phyloP scores from a whole-genome alignment of 2,888 invertebrate genomes.

The Anticlea derivata region DNA sequence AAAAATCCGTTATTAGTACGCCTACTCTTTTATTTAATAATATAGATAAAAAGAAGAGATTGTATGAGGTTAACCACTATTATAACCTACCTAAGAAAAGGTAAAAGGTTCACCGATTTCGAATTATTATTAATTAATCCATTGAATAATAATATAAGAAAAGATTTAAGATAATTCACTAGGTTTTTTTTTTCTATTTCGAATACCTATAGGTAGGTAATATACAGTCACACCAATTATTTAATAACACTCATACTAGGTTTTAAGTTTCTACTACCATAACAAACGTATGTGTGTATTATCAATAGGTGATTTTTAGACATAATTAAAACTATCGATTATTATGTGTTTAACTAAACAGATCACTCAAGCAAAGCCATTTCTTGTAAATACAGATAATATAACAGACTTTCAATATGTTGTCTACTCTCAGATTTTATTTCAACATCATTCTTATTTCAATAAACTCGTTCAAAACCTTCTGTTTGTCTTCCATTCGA shows the following conservation, averaged over 20 bases:
- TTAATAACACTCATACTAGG: neutral
- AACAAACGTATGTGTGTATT: neutral
- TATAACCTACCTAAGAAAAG: too few species aligned
- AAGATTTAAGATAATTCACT: too few species aligned
- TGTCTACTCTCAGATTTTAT: neutral
- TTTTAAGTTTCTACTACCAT: neutral
- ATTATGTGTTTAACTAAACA: slow-evolving; percentile 3
- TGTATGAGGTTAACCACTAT: too few species aligned
- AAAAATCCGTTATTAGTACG: too few species aligned
- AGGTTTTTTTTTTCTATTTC: too few species aligned
- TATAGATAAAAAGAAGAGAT: too few species aligned
- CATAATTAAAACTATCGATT: slow-evolving; percentile 13
- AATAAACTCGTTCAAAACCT: slow-evolving; percentile 15
- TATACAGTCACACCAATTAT: too few species aligned
- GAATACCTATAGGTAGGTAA: neutral
- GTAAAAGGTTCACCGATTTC: too few species aligned
- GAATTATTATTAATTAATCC: too few species aligned
- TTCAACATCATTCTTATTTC: neutral
- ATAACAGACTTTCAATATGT: slow-evolving; percentile 1
- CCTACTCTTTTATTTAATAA: too few species aligned
- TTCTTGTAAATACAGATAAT: slow-evolving; percentile 20
- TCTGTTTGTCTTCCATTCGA: slow-evolving; percentile 12
- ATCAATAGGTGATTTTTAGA: slow-evolving; percentile 6
- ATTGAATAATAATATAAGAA: too few species aligned
- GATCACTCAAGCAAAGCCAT: slow-evolving; percentile 15